A percentile compares a stretch with the other conserved stretches of the same genome.
Evolutionary conservation across 2,888 invertebrate genomes (phyloP).

Genomic region (Oegoconia quadripuncta): DNA sequence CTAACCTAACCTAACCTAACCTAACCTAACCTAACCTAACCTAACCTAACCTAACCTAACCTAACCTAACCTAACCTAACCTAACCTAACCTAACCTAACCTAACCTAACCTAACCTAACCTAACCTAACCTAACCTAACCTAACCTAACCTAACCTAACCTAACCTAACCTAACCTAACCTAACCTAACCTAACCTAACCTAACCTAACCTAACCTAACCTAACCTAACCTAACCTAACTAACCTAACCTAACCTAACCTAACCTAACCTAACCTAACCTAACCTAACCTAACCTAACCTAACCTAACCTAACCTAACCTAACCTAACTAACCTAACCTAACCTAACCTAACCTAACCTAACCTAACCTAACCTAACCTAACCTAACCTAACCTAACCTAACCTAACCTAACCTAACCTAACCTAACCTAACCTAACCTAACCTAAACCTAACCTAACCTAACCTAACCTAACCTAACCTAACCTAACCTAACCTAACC

Average conservation of each 20-base stretch:
- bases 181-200: conserved; percentile 25
- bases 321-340: conserved; percentile 14
- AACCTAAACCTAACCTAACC: conserved; percentile 20
- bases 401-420: conserved; percentile 22
- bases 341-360: conserved; percentile 14
- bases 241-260: conserved; percentile 20
- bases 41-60: conserved; percentile 16
- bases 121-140: conserved; percentile 23
- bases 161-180: conserved; percentile 20
- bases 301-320: conserved; percentile 18
- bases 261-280: conserved; percentile 19
- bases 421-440: conserved; percentile 22
- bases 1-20: conserved; percentile 16
- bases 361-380: conserved; percentile 18
- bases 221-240: conserved; percentile 12
- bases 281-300: conserved; percentile 18
- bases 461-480: conserved; percentile 12
- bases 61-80: conserved; percentile 25
- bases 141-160: conserved; percentile 20
- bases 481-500: conserved; percentile 14
- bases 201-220: conserved; percentile 24
- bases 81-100: conserved; percentile 24
- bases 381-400: conserved; percentile 19
- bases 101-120: conserved; percentile 23
- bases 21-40: conserved; percentile 17